Percentiles rank a stretch among this genome's conserved stretches.
phyloP scores from a whole-genome alignment of 2,797 vertebrate genomes.

The Pipistrellus nathusii region DNA sequence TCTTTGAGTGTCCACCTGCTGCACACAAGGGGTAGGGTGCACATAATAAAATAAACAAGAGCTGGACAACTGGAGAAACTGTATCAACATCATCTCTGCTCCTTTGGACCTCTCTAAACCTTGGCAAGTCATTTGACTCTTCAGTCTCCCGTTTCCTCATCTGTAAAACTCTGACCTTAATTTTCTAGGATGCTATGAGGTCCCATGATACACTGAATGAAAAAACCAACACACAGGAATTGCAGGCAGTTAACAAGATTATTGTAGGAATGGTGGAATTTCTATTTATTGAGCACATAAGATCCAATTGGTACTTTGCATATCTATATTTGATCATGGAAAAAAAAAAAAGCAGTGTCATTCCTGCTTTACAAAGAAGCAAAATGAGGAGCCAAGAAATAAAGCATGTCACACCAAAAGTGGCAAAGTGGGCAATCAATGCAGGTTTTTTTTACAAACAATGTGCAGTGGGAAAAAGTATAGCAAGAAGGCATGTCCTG shows the following conservation, averaged over 20 bases:
- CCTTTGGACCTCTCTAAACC: background rate
- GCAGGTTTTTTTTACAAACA: background rate
- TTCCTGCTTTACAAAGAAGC: background rate
- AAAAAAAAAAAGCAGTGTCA: background rate
- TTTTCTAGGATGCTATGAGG: background rate
- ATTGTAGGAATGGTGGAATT: background rate
- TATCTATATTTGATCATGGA: conserved; percentile 13
- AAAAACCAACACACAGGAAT: background rate
- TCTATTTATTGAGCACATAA: background rate
- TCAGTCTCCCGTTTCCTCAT: background rate
- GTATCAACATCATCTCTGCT: background rate
- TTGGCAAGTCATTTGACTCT: background rate
- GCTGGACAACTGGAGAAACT: background rate
- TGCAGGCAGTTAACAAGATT: background rate
- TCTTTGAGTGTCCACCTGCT: background rate
- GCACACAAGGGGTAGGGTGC: background rate
- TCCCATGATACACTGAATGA: background rate
- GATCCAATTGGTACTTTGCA: background rate
- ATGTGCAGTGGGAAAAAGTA: background rate
- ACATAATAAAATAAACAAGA: background rate
- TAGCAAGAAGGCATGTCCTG: background rate
- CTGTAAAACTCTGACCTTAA: background rate
- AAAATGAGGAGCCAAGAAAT: background rate
- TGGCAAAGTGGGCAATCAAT: background rate
- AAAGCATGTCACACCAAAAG: background rate